phyloP scores from a whole-genome alignment of 2,113 vertebrate genomes.

The Bos indicus region DNA sequence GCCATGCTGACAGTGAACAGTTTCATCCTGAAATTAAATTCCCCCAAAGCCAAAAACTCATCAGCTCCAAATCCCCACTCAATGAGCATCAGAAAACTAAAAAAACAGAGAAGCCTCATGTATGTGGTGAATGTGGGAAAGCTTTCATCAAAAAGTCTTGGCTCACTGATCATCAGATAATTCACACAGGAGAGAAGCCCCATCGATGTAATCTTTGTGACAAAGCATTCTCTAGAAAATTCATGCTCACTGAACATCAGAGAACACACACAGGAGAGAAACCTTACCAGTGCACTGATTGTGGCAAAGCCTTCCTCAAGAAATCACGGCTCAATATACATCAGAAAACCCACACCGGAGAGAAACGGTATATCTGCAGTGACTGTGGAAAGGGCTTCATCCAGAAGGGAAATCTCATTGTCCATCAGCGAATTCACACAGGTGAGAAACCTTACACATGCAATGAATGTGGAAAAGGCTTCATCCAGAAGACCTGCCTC shows the following conservation, averaged over 20 bases:
- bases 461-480: slow-evolving; percentile 35
- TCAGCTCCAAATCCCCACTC: slow-evolving; percentile 26
- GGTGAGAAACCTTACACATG: slow-evolving; percentile 63
- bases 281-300: neutral
- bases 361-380: slow-evolving; percentile 50
- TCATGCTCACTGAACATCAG: slow-evolving; percentile 42
- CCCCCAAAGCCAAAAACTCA: neutral
- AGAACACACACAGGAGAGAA: slow-evolving; percentile 22
- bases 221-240: slow-evolving; percentile 53
- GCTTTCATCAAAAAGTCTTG: slow-evolving; percentile 33
- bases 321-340: slow-evolving; percentile 29
- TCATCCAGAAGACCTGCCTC: slow-evolving; percentile 39
- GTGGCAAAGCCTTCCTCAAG: slow-evolving; percentile 27
- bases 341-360: slow-evolving; percentile 20
- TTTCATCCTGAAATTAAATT: neutral
- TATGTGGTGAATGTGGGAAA: slow-evolving; percentile 47
- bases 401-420: slow-evolving; percentile 50
- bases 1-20: neutral
- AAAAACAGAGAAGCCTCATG: slow-evolving; percentile 38
- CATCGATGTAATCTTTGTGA: slow-evolving; percentile 32
- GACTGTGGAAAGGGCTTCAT: slow-evolving; percentile 64
- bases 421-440: slow-evolving; percentile 60
- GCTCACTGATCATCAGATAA: slow-evolving; percentile 39
- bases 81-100: slow-evolving; percentile 5
- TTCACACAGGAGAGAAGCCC: slow-evolving; percentile 51